Evolutionary conservation across 2,888 invertebrate species (phyloP), one percentile per base, ranked within the genome.

Genomic region (Leucania comma): DNA sequence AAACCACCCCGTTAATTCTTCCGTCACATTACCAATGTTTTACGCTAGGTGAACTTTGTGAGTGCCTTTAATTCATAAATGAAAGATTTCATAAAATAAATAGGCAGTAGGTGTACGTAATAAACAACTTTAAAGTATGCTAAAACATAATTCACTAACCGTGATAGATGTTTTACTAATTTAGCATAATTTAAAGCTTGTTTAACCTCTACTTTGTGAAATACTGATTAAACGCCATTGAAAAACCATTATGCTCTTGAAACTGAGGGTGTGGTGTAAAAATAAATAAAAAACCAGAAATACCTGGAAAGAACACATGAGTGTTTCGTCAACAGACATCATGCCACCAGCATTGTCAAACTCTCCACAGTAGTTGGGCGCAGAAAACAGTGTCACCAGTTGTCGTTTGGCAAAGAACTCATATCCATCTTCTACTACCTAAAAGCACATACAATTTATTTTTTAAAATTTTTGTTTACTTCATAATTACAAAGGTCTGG

Each of bases 231-330:
- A n/a, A 57, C n/a, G 32, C 14, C 20, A 53, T 51, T 50, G 26
- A 26, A 53, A 26, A 53, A 26, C 2, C 17, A 29, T 1, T 22
- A 57, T 8, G 32, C 6, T 57, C 35, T 12, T 57, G 17, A 57
- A 57, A 22, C 24, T 14, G 9, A 3, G 17, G 35, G 6, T 29
- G n/a, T 22, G 17, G 32, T 26, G 12, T 8, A 51, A 57, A 10
- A 38, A 50, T 46, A 22, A 0, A 4, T 10, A 51, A 58, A 67
- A 32, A 68, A 54, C 17, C 12, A 59, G 22, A 77, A 48, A 32
- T 91, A 99, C 99, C 98, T 99, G 99, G 96, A 99, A 99, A 86
- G 99, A 99, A 97, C 99, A 99, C 99, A 99, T 99, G 65, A 99
- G 97, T 76, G 99, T 98, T 93, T 99, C 99, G 93, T 99, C 99